These are phyloP conservation scores for Schrankia costaestrigalis DNA, from an alignment of 2,888 invertebrate genomes.

Conservation along the genomic window DNA sequence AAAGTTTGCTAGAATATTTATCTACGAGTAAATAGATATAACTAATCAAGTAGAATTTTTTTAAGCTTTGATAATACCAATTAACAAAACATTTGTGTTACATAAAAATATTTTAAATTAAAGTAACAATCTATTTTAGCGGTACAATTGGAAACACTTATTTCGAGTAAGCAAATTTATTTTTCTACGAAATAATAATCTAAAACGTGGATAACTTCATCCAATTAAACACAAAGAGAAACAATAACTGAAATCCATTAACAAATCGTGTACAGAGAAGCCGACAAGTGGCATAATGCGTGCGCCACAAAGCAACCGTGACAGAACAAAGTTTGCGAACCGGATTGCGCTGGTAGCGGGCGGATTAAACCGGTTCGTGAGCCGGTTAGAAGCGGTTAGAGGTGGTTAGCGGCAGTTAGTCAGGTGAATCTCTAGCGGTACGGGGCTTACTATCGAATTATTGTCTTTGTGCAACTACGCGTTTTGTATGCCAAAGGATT, in stretches of 20 bases:
- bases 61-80: no score
- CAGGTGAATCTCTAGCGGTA: slow-evolving; percentile 57
- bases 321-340: slow-evolving; percentile 67
- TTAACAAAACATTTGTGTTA: no score
- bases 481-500: slow-evolving; percentile 44
- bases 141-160: no score
- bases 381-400: slow-evolving; percentile 44
- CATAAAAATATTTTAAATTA: no score
- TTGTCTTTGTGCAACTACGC: slow-evolving; percentile 51
- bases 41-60: no score
- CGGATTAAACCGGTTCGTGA: slow-evolving; percentile 50
- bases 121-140: no score
- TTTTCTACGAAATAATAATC: no score
- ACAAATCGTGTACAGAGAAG: slow-evolving; percentile 45
- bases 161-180: no score
- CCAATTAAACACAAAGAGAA: slow-evolving; percentile 27
- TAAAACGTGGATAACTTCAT: not conserved
- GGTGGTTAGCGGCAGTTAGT: slow-evolving; percentile 59
- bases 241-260: slow-evolving; percentile 42
- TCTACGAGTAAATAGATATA: no score
- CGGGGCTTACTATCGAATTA: slow-evolving; percentile 57
- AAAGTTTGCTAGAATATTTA: no score
- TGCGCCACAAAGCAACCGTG: slow-evolving; percentile 65
- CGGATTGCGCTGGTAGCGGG: slow-evolving; percentile 58
- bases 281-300: slow-evolving; percentile 53